Percentiles rank a stretch among this genome's conserved stretches.
phyloP scores from a whole-genome alignment of 2,113 vertebrate genomes.

The Cottus gobio region DNA sequence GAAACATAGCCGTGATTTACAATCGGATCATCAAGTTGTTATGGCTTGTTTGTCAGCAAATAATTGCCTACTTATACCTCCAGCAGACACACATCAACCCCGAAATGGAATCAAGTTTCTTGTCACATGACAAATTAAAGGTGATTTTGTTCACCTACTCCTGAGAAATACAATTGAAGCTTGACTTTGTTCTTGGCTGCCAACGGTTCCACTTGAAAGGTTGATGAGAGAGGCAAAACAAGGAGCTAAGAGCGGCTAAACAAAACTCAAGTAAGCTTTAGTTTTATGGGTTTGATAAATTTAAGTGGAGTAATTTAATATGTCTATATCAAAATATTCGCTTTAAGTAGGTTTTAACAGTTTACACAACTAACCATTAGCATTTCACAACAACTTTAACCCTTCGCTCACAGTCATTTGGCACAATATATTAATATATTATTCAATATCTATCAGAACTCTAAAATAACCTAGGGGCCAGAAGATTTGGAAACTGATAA shows the following conservation, averaged over 20 bases:
- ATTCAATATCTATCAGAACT: conserved; percentile 26
- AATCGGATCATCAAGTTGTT: conserved; percentile 24
- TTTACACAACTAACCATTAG: conserved; percentile 23
- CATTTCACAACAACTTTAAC: conserved; percentile 28
- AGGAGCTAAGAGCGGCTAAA: conserved; percentile 22
- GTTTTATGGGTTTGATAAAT: conserved; percentile 25
- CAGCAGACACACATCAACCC: conserved; percentile 16
- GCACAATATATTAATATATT: conserved; percentile 54
- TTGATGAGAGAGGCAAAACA: background rate
- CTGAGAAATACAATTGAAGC: background rate
- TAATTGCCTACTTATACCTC: background rate
- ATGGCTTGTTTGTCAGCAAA: conserved; percentile 60
- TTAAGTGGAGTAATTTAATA: background rate
- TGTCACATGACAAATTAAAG: background rate
- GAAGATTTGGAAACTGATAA: conserved; percentile 18
- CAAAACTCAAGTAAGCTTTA: conserved; percentile 13
- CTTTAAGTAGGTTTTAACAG: background rate
- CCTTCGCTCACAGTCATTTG: conserved; percentile 60
- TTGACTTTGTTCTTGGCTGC: background rate
- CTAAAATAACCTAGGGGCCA: conserved; percentile 3
- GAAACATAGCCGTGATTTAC: conserved; percentile 30
- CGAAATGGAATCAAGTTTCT: background rate
- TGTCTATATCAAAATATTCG: background rate
- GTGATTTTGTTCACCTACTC: conserved; percentile 34
- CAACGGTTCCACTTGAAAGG: background rate